Evolutionary conservation across 2,888 invertebrate genomes (phyloP), one percentile per base, ranked within the genome.

Genomic region (Cephus spinipes): DNA sequence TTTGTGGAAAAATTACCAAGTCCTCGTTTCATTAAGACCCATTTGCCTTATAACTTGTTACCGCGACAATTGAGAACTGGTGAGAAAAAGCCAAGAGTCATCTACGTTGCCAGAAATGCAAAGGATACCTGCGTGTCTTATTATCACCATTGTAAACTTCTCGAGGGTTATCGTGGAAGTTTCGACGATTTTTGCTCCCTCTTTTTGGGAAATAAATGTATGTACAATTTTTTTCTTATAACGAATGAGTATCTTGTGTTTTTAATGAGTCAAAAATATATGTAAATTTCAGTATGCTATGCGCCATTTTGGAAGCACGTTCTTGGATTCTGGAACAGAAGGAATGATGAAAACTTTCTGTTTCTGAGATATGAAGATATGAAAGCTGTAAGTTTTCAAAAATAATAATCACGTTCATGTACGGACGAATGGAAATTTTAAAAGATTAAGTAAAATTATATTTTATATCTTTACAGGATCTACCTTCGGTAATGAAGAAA

Each of bases 61-160:
- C 95, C 95, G 0, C 90, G 82, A 77, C 93, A 92, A 82, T 89
- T 92, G 69, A 88, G 90, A 78, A 89, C 85, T n/a, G 89, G 90
- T 15, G 85, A 85, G 30, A 92, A 90, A 79, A 90, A 88, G 77
- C 91, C 92, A 3, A 92, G 90, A 94, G 94, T 96, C 4, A 92
- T 96, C 31, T 96, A 96, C 86, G 94, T 96, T 0, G 93, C 94
- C 0, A 93, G 96, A 84, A 95, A 96, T 87, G 94, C 96, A 0
- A 94, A 96, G 84, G 96, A 96, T 87, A 94, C 95, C 0, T 93
- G 94, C 3, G 94, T 96, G 0, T 96, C 96, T 0, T 95, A 94
- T 85, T 96, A 93, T 87, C 94, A 95, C 87, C 93, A 96, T 78
- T 94, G 94, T 85, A 94, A 93, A 81, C 92, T 95, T 85, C 90